phyloP scores from a whole-genome alignment of 2,888 invertebrate species.

The Monochamus alternatus region DNA sequence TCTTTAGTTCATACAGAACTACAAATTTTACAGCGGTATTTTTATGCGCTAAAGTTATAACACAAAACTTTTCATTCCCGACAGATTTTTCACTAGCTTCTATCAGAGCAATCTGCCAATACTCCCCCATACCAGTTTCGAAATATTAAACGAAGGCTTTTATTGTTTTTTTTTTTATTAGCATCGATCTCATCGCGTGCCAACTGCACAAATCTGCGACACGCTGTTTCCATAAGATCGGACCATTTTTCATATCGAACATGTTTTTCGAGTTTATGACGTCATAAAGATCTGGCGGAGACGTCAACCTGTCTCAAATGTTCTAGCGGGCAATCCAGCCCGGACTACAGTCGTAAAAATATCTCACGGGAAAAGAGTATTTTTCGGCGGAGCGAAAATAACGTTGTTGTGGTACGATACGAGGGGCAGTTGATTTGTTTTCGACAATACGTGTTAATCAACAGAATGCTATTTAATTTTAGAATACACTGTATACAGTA shows the following conservation, averaged over 20 bases:
- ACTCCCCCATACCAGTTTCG: neutral
- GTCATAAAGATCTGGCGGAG: slow-evolving; percentile 1
- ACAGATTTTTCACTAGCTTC: too few relatives aligned
- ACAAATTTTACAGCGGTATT: too few relatives aligned
- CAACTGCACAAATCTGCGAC: neutral
- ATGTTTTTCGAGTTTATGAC: slow-evolving; percentile 12
- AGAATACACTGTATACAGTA: too few relatives aligned
- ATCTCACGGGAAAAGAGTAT: neutral
- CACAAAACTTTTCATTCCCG: too few relatives aligned
- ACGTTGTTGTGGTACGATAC: too few relatives aligned
- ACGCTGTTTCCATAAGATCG: neutral
- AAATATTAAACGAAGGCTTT: neutral
- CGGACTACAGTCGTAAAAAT: slow-evolving; percentile 2
- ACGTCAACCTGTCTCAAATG: slow-evolving; percentile 10
- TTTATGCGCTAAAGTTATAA: too few relatives aligned
- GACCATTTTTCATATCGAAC: slow-evolving; percentile 5
- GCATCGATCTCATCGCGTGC: neutral
- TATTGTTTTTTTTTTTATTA: slow-evolving; percentile 5
- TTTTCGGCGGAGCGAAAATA: neutral
- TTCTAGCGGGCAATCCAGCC: neutral
- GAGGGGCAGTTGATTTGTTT: neutral
- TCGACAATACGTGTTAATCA: neutral
- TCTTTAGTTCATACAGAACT: too few relatives aligned
- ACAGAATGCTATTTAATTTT: too few relatives aligned
- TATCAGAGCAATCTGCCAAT: too few relatives aligned